Evolutionary conservation across 92 coral and sea anemone genomes (phyloP).

Genomic region (Porites evermanni): DNA sequence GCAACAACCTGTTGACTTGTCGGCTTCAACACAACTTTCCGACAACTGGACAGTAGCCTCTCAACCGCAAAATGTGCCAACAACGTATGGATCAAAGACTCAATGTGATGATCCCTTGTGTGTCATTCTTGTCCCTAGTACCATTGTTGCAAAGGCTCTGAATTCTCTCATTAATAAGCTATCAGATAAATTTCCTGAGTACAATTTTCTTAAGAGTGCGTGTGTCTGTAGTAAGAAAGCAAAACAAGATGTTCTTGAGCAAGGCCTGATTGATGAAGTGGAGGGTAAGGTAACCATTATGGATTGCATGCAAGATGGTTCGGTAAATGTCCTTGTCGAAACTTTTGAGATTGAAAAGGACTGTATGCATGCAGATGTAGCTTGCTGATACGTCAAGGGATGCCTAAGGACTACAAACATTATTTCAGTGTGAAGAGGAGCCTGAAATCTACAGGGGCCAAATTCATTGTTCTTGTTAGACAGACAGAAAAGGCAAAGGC

Average conservation of each 20-base stretch:
- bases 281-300: slow-evolving; percentile 39
- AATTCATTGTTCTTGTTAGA: slow-evolving; percentile 63
- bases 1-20: background rate
- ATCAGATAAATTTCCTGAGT: slow-evolving; percentile 31
- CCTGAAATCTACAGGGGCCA: slow-evolving; percentile 63
- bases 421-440: slow-evolving; percentile 67
- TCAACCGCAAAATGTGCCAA: background rate
- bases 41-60: background rate
- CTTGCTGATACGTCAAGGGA: slow-evolving; percentile 77
- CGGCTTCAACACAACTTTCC: background rate
- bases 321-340: slow-evolving; percentile 76
- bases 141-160: slow-evolving; percentile 67
- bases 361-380: slow-evolving; percentile 70
- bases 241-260: slow-evolving; percentile 13
- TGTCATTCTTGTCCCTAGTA: slow-evolving; percentile 56
- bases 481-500: slow-evolving; percentile 19
- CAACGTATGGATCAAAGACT: background rate
- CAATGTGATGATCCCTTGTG: slow-evolving; percentile 53
- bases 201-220: slow-evolving; percentile 68
- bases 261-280: background rate
- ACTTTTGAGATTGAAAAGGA: slow-evolving; percentile 69
- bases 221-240: slow-evolving; percentile 51
- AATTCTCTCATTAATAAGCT: slow-evolving; percentile 63
- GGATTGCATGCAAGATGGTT: slow-evolving; percentile 69
- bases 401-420: slow-evolving; percentile 66